Percentiles rank a stretch among this genome's conserved stretches.
Conservation (phyloP, 2,888 invertebrate genomes). For the Philopedon plagiatum region DNA sequence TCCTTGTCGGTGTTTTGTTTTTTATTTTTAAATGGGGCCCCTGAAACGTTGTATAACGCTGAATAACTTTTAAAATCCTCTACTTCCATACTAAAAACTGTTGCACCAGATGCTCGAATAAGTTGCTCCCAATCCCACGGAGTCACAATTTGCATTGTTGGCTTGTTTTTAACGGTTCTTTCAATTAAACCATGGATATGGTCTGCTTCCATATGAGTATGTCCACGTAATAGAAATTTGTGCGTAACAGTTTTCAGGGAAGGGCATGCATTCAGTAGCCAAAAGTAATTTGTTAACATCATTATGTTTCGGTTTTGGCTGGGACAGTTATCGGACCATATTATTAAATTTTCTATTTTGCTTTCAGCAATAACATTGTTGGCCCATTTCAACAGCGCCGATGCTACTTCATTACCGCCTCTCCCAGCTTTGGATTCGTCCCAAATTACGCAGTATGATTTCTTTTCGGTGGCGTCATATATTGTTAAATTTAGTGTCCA, state of each 20-base stretch:
- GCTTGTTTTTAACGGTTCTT: not conserved
- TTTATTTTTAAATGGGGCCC: not conserved
- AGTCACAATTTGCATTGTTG: not conserved
- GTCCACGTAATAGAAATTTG: constrained; percentile 32
- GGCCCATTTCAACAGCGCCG: not conserved
- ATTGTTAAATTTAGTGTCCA: too few species aligned
- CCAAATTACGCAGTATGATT: not conserved
- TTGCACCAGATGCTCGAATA: not conserved
- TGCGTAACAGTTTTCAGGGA: not conserved
- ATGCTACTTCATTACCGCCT: not conserved
- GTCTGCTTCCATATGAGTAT: constrained; percentile 35
- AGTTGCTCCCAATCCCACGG: not conserved
- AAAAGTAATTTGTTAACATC: not conserved
- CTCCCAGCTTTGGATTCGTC: too few species aligned
- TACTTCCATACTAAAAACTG: constrained; percentile 21
- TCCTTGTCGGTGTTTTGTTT: constrained; percentile 8
- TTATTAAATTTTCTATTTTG: not conserved
- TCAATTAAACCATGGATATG: constrained; percentile 35
- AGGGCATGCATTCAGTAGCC: not conserved
- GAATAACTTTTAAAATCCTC: too few species aligned
- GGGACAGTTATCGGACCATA: not conserved
- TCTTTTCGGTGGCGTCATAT: not conserved
- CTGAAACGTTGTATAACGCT: not conserved
- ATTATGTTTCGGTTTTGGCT: not conserved
- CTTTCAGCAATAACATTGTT: not conserved